A percentile compares a stretch with the other conserved stretches of the same genome.
phyloP scores from a whole-genome alignment of 2,888 invertebrate species.

The Ommatoiulus sabulosus region DNA sequence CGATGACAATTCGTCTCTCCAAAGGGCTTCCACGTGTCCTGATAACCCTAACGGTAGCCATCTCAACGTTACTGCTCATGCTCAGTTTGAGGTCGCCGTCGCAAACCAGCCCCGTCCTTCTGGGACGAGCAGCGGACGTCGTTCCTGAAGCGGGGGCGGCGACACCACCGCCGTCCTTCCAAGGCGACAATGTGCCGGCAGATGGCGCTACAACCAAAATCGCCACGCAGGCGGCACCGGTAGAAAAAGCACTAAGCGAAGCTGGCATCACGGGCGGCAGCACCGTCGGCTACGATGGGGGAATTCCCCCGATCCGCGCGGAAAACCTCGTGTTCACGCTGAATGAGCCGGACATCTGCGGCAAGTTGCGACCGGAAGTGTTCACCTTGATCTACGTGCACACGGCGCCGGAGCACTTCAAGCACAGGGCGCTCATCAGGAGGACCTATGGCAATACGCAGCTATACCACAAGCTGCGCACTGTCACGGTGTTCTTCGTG shows the following conservation, averaged over 20 bases:
- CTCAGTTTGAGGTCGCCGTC: neutral
- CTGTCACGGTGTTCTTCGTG: constrained; percentile 57
- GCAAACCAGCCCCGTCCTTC: neutral
- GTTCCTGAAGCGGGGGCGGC: neutral
- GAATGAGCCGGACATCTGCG: constrained; percentile 53
- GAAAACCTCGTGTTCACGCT: neutral
- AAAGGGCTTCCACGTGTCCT: constrained; percentile 19
- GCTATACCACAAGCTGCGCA: constrained; percentile 51
- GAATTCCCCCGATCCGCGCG: neutral
- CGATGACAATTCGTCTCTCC: constrained; percentile 15
- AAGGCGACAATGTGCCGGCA: neutral
- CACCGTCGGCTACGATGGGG: neutral
- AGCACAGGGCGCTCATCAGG: constrained; percentile 56
- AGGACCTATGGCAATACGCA: constrained; percentile 53
- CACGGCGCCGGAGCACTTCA: constrained; percentile 57
- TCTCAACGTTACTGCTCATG: neutral
- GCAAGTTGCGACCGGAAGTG: constrained; percentile 49
- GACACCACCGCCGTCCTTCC: neutral
- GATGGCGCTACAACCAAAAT: neutral
- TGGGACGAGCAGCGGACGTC: neutral
- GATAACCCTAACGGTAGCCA: neutral
- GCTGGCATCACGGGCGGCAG: neutral
- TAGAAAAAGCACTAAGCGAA: too few relatives aligned
- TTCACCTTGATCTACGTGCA: constrained; percentile 58
- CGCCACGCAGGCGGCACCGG: neutral